A percentile compares a stretch with the other conserved stretches of the same genome.
phyloP scores from a whole-genome alignment of 30 jellyfish, hydroid and myxozoan species.

The Turritopsis rubra region DNA sequence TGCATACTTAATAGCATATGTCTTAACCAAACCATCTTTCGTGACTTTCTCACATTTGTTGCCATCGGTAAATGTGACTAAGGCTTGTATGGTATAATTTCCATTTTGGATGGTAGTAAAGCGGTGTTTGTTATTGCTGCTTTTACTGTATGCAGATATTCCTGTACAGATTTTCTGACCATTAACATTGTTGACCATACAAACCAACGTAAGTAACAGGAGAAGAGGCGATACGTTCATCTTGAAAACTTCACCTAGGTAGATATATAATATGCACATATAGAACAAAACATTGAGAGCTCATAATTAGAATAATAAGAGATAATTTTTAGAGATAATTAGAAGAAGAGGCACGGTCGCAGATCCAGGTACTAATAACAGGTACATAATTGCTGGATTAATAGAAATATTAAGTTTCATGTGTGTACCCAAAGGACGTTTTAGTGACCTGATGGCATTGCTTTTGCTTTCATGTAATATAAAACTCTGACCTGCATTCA shows the following conservation, averaged over 20 bases:
- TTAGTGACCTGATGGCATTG: too few species aligned
- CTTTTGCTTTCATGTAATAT: too few species aligned
- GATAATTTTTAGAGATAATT: too few species aligned
- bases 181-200: not conserved
- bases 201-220: not conserved
- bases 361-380: too few species aligned
- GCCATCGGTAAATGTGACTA: conserved; percentile 36
- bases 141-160: not conserved
- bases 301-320: too few species aligned
- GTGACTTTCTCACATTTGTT: conserved; percentile 24
- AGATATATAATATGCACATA: not conserved
- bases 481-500: too few species aligned
- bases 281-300: too few species aligned
- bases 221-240: not conserved
- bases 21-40: conserved; percentile 43
- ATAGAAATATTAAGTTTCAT: too few species aligned
- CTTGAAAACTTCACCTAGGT: not conserved
- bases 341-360: too few species aligned
- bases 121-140: not conserved
- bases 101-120: conserved; percentile 34
- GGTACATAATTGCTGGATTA: too few species aligned
- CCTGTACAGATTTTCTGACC: not conserved
- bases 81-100: conserved; percentile 67
- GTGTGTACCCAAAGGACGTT: too few species aligned
- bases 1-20: conserved; percentile 64